Conservation (phyloP, 2,113 vertebrate species). For the Silurus glanis region DNA sequence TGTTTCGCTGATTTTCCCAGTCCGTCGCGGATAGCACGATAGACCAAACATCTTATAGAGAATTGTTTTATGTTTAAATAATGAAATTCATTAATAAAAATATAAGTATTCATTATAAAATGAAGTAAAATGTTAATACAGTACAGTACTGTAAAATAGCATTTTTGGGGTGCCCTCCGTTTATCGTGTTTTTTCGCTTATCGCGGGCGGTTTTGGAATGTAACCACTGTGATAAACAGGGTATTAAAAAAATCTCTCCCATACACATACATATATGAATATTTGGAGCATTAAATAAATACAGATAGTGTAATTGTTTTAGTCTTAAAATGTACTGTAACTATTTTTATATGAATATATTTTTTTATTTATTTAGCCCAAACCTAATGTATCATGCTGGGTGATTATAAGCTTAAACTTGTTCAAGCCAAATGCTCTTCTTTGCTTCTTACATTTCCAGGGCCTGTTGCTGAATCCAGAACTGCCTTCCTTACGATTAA, state of each 20-base stretch:
- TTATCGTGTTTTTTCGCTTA: too few relatives aligned
- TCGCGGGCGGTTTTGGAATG: too few relatives aligned
- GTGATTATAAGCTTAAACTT: not conserved
- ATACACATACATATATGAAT: not conserved
- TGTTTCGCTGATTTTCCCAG: too few relatives aligned
- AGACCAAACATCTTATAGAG: too few relatives aligned
- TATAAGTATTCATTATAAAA: too few relatives aligned
- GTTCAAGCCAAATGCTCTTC: not conserved
- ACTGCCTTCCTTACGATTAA: not conserved
- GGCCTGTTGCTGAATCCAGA: not conserved
- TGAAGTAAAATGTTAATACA: too few relatives aligned
- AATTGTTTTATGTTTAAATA: too few relatives aligned
- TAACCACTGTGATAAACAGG: too few relatives aligned
- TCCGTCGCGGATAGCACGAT: too few relatives aligned
- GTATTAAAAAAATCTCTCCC: not conserved
- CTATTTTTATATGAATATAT: not conserved
- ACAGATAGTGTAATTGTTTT: not conserved
- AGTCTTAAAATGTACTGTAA: not conserved
- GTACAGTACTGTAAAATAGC: too few relatives aligned
- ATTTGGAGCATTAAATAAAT: not conserved
- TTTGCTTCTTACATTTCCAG: not conserved
- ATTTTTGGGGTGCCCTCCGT: too few relatives aligned
- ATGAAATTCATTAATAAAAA: too few relatives aligned
- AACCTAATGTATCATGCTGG: not conserved
- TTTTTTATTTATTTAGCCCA: not conserved